Evolutionary conservation across 2,113 vertebrate species (phyloP).

Genomic region (human (Homo sapiens)): GRCh38 chr3:173463001-173463500

Average conservation of each 20-base stretch:
- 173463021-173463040: not conserved
- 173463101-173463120: not conserved
- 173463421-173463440: not conserved
- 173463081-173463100: not conserved
- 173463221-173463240: not conserved
- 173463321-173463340: not conserved
- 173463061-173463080: not conserved
- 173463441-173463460: not conserved
- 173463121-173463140: not conserved
- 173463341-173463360: not conserved
- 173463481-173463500: not conserved
- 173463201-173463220: not conserved
- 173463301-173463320: slow-evolving; percentile 4
- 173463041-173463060: not conserved
- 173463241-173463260: not conserved
- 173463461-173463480: not conserved
- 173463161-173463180: not conserved
- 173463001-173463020: not conserved
- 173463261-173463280: not conserved
- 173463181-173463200: not conserved
- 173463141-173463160: not conserved
- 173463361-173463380: not conserved
- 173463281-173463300: not conserved
- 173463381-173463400: not conserved
- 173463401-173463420: not conserved